Base-by-base conservation (phyloP, 2,888 invertebrate species). In the Coecobrya sp. region DNA sequence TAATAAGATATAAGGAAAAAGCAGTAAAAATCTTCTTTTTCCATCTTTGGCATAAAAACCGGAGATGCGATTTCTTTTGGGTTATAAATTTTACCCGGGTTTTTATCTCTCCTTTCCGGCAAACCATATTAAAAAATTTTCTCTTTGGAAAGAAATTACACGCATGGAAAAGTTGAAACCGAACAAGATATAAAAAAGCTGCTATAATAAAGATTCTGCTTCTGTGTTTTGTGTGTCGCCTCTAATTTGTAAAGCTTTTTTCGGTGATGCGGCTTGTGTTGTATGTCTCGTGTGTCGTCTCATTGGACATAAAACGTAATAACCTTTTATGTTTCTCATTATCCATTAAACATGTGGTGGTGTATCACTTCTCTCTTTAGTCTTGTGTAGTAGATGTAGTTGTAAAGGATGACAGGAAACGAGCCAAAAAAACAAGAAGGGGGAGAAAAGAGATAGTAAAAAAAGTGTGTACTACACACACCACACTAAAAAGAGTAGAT, bases 301-400 rank as follows among this genome's bases (percentile, higher is more conserved):
- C 76, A 11, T 85, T 85, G 90, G 70, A 79, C 90, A 85, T 85
- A 89, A 89, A 90, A 90, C 76, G 73, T 90, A 90, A 85, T 90
- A 90, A 79, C 85, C 90, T 76, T 73, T 73, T 85, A 90, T 85
- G 85, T 85, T 85, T 90, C 90, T 90, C 90, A 90, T 85, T 85
- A 85, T 27, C 90, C 90, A 89, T 79, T 73, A 73, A 42, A 73
- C 73, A 73, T 73, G 73, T 73, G 73, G n/a, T n/a, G n/a, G n/a
- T n/a, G n/a, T n/a, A n/a, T n/a, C n/a, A n/a, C n/a, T n/a, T n/a
- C n/a, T n/a, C n/a, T n/a, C n/a, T n/a, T n/a, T n/a, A n/a, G n/a
- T n/a, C n/a, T 7, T 19, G 42, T 45, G 45, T 45, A 27, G 8
- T 73, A 10, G 19, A n/a, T 19, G 45, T 19, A 5, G 68, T 68